Percentiles rank a stretch among this genome's conserved stretches.
Evolutionary conservation across 1,140 invertebrate species (phyloP).

Genomic region (Cepaea nemoralis): DNA sequence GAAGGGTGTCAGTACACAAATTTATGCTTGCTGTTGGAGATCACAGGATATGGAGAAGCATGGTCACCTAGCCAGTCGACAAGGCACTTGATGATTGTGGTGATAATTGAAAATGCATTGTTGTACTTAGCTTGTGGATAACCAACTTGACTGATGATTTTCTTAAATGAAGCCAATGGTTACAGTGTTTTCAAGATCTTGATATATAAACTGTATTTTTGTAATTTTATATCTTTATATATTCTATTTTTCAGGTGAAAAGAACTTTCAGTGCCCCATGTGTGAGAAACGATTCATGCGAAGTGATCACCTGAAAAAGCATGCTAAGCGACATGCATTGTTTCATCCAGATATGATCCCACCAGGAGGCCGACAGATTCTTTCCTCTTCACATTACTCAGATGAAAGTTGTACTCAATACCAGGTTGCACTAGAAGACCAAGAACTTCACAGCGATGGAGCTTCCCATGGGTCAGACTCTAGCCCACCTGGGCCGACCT

Average conservation of each 20-base stretch:
- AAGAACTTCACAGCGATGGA: slow-evolving; percentile 25
- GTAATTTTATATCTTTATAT: no score
- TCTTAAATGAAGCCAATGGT: no score
- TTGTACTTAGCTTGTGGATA: no score
- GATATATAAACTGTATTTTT: no score
- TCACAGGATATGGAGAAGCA: no score
- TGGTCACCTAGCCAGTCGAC: no score
- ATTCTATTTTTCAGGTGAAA: slow-evolving; percentile 79
- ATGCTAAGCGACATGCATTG: slow-evolving; percentile 70
- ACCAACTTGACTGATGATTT: no score
- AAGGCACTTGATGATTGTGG: no score
- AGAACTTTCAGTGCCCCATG: slow-evolving; percentile 89
- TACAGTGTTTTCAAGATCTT: no score
- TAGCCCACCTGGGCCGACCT: slow-evolving; percentile 3
- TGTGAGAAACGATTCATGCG: slow-evolving; percentile 94
- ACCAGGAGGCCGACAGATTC: slow-evolving; percentile 35
- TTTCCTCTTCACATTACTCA: not conserved
- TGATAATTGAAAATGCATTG: no score
- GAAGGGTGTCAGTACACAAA: no score
- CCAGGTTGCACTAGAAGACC: slow-evolving; percentile 5
- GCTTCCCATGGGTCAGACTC: slow-evolving; percentile 11
- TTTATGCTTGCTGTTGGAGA: no score
- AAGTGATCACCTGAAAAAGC: slow-evolving; percentile 74
- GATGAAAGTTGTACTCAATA: not conserved
- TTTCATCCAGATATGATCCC: slow-evolving; percentile 62